Conservation (phyloP, 92 coral and sea anemone species). For the Epizoanthus fatuus region DNA sequence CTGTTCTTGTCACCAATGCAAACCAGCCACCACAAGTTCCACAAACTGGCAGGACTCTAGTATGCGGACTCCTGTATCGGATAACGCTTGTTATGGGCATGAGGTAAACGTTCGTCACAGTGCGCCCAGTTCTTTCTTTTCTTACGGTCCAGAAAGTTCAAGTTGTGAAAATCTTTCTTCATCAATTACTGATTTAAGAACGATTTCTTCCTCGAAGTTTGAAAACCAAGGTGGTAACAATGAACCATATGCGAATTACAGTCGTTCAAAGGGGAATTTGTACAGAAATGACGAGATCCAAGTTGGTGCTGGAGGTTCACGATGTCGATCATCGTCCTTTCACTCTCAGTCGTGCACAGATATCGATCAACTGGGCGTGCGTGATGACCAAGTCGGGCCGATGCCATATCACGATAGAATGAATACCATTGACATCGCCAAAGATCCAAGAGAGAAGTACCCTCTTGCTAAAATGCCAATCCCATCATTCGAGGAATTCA, state of each 20-base stretch:
- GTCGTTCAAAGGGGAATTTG: background rate
- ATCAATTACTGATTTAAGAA: background rate
- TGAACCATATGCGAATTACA: background rate
- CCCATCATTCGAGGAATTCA: constrained; percentile 94
- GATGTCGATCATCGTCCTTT: constrained; percentile 24
- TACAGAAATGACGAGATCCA: background rate
- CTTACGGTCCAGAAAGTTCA: background rate
- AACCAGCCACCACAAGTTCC: background rate
- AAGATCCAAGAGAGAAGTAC: constrained; percentile 56
- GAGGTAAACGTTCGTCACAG: background rate
- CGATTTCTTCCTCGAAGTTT: background rate
- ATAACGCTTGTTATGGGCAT: no score
- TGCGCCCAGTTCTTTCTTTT: background rate
- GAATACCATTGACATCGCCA: constrained; percentile 22
- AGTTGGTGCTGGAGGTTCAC: background rate
- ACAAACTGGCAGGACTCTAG: background rate
- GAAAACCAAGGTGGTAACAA: background rate
- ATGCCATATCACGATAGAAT: constrained; percentile 35
- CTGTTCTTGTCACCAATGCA: background rate
- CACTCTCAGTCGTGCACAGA: constrained; percentile 25
- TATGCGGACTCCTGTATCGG: background rate
- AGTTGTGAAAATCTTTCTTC: background rate
- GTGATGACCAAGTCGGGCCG: constrained; percentile 2
- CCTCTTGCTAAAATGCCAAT: constrained; percentile 85
- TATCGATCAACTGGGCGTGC: constrained; percentile 13